Evolutionary conservation across 1,140 invertebrate genomes (phyloP), one percentile per base, ranked within the genome.

Genomic region (Protaetia brevitarsis): DNA sequence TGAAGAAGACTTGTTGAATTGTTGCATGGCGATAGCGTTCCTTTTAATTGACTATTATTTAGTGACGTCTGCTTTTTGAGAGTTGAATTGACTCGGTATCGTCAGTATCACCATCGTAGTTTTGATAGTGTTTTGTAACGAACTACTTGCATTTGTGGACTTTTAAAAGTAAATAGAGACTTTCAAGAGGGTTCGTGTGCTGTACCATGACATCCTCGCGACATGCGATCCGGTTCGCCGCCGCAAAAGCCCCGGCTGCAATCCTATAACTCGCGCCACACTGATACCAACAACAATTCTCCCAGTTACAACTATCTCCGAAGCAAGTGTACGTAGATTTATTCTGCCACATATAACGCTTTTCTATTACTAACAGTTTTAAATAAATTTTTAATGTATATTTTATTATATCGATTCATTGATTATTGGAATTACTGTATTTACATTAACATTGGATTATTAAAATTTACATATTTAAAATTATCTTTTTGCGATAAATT

Each of bases 201-300:
- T 37, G 65, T 66, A 66, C 69, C 67, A 77, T 75, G 76, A 71
- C 66, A 68, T 70, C 68, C 67, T 63, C 69, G 64, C 73, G 76
- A 75, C 64, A 78, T 78, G 76, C 76, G 76, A 72, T 73, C 74
- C 66, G 73, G 75, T 70, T 73, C 76, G 71, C 75, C 74, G 70
- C 69, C 72, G 65, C 61, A 72, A 66, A 71, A 66, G 66, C 73
- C 72, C 64, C 70, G 69, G 70, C 71, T 68, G 65, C 69, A 75
- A 51, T 69, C 63, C 41, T 65, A 67, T 67, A 70, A 65, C 16
- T 58, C 64, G 62, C 60, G 66, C 13, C 63, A 69, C 56, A 77
- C 73, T 30, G 76, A 78, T 69, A 71, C 69, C 71, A 78, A 78
- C 73, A 77, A 76, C 68, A 77, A 78, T 71, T 74, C 74, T 36